Evolutionary conservation across 2,113 vertebrate species (phyloP), one percentile per base, ranked within the genome.

Genomic region (Psilopogon haemacephalus): DNA sequence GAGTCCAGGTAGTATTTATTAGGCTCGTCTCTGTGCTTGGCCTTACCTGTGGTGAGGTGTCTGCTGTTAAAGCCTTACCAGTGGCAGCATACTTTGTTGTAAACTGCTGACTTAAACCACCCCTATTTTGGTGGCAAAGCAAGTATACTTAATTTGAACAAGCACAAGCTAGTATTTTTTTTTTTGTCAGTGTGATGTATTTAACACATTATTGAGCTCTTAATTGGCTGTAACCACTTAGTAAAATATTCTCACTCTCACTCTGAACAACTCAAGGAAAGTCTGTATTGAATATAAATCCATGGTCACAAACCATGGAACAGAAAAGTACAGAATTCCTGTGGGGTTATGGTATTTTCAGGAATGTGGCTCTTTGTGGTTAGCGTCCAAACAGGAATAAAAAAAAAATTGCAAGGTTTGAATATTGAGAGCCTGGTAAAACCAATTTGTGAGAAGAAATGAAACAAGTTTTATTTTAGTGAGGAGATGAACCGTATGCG

Each of bases 211-310:
- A 48, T 87, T 91, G 85, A 69, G 60, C 54, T 93, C 79, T 88
- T 95, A 95, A 95, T 85, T 95, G 56, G 44, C 63, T 95, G 65
- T 71, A 88, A 71, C 72, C 30, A 23, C 58, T 81, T 86, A 79
- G 44, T 87, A 72, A 64, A 85, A 90, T 30, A 84, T 65, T 68
- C 54, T 62, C 1, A 0, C 62, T 72, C 28, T 86, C 88, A 69
- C 28, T 88, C 50, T 84, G 70, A 84, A 11, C 40, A 38, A 79
- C 46, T 91, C 72, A 55, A 30, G 32, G 52, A 55, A 70, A 83
- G n/a, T 73, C 23, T 70, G 19, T 77, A 12, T 71, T 85, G 59
- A 70, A 76, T 80, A 56, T 73, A 85, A 82, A 80, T 37, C 42
- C 15, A 4, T 65, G 13, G 16, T 90, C 69, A 72, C 40, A 71